Evolutionary conservation across 2,888 invertebrate species (phyloP).

Genomic region (Automeris io): DNA sequence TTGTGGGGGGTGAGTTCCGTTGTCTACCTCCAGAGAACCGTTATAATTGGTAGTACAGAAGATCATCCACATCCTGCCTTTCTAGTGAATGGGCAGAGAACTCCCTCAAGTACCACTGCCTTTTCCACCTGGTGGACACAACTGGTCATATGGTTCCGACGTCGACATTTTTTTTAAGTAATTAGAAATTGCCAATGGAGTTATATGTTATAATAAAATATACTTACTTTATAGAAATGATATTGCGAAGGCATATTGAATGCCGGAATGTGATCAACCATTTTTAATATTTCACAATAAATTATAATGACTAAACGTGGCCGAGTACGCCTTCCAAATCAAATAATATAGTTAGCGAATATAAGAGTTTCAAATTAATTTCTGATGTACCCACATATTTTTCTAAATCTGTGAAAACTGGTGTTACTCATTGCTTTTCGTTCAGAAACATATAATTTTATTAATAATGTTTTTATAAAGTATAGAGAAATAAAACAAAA

Average conservation of each 20-base stretch:
- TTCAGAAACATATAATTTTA: neutral
- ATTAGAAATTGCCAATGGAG: too few species aligned
- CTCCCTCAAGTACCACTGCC: too few species aligned
- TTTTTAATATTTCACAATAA: constrained; percentile 17
- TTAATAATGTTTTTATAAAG: neutral
- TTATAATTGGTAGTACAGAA: too few species aligned
- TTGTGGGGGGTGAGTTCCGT: too few species aligned
- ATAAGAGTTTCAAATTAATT: neutral
- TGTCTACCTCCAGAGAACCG: too few species aligned
- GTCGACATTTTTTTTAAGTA: too few species aligned
- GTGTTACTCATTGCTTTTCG: neutral
- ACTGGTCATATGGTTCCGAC: too few species aligned
- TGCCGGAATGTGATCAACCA: constrained; percentile 43
- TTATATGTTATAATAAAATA: too few species aligned
- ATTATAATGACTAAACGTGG: neutral
- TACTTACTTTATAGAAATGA: too few species aligned
- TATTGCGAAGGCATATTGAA: constrained; percentile 34
- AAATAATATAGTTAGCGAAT: neutral
- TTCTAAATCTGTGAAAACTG: neutral
- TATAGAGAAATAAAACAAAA: neutral
- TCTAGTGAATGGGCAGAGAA: too few species aligned
- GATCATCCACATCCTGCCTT: too few species aligned
- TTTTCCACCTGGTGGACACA: too few species aligned
- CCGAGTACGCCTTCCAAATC: neutral
- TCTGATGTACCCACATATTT: neutral